A percentile compares a stretch with the other conserved stretches of the same genome.
phyloP scores from a whole-genome alignment of 2,797 vertebrate species.

The Graptemys geographica region DNA sequence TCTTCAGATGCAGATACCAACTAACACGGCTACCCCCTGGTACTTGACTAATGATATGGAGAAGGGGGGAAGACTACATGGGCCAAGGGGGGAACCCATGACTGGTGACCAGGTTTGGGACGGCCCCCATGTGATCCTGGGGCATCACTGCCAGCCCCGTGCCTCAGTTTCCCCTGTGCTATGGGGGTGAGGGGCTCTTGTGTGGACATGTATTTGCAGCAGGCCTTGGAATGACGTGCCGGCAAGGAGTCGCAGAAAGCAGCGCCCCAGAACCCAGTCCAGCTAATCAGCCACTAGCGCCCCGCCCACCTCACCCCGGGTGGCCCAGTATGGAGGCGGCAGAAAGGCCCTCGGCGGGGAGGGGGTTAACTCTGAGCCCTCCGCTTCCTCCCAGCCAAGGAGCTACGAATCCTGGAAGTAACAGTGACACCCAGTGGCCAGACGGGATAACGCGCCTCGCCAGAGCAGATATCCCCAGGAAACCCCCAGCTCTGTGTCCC shows the following conservation, averaged over 20 bases:
- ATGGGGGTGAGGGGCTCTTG: not conserved
- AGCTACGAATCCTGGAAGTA: not conserved
- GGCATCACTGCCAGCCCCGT: not conserved
- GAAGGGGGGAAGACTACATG: not conserved
- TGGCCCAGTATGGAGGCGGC: too few species aligned
- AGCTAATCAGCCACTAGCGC: not conserved
- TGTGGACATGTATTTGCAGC: not conserved
- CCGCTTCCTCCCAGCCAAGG: not conserved
- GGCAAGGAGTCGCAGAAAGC: not conserved
- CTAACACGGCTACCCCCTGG: too few species aligned
- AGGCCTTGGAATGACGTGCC: not conserved
- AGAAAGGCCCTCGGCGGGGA: not conserved
- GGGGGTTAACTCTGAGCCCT: not conserved
- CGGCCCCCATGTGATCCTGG: not conserved
- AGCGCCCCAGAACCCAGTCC: not conserved
- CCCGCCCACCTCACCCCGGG: not conserved
- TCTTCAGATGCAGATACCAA: too few species aligned
- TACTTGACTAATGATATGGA: not conserved
- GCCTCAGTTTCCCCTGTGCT: not conserved
- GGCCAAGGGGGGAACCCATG: not conserved
- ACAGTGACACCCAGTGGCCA: conserved; percentile 14
- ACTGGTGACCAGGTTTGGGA: not conserved
- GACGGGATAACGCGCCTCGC: not conserved
- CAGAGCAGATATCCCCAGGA: too few species aligned
- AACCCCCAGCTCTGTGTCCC: not conserved